A percentile compares a stretch with the other conserved stretches of the same genome.
phyloP scores from a whole-genome alignment of 2,113 vertebrate species.

The Hippocampus mohnikei region DNA sequence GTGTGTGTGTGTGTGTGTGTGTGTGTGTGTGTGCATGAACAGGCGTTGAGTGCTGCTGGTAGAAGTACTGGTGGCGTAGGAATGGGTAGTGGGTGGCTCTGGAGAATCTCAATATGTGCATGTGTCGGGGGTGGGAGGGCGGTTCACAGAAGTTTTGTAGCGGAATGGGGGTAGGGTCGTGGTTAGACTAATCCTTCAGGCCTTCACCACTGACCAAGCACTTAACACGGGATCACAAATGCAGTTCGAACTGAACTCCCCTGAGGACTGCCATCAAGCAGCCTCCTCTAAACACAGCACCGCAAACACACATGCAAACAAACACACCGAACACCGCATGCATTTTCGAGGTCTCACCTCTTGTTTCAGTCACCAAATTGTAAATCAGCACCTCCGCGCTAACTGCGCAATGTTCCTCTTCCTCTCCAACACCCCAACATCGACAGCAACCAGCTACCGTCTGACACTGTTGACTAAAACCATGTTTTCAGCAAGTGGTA shows the following conservation, averaged over 20 bases:
- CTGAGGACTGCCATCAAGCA: constrained; percentile 38
- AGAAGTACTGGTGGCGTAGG: constrained; percentile 38
- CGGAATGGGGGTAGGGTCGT: constrained; percentile 26
- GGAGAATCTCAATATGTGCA: constrained; percentile 61
- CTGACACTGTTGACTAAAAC: constrained; percentile 30
- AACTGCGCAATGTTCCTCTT: not conserved
- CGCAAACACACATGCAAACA: constrained; percentile 19
- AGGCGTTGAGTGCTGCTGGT: constrained; percentile 30
- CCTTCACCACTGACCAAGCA: constrained; percentile 60
- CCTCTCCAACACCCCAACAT: constrained; percentile 15
- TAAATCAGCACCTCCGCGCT: constrained; percentile 46
- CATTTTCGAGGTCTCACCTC: constrained; percentile 16
- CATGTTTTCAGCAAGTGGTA: not conserved
- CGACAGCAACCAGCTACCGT: constrained; percentile 44
- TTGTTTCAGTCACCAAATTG: constrained; percentile 16
- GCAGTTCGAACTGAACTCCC: constrained; percentile 41
- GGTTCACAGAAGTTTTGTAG: constrained; percentile 43
- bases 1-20: constrained; percentile 22
- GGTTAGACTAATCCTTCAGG: constrained; percentile 56
- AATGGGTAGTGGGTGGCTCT: constrained; percentile 51
- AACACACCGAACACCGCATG: constrained; percentile 25
- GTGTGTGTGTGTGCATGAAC: constrained; percentile 9
- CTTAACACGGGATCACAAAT: constrained; percentile 59
- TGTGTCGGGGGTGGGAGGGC: constrained; percentile 15
- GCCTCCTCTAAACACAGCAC: constrained; percentile 14